Evolutionary conservation across 2,113 vertebrate genomes (phyloP).

Genomic region (Caracal caracal): DNA sequence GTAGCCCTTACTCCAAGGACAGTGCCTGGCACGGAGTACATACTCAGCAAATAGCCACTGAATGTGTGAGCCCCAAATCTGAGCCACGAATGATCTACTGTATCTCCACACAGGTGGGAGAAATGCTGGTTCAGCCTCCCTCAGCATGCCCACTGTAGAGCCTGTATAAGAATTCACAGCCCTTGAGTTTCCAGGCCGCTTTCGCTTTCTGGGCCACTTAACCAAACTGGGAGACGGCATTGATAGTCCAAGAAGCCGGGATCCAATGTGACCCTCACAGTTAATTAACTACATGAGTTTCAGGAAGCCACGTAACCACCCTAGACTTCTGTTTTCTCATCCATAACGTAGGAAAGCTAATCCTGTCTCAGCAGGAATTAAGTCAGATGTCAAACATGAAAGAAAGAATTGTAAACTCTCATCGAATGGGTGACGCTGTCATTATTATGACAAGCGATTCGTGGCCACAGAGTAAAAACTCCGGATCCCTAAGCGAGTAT

Average conservation of each 20-base stretch:
- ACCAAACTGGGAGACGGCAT: neutral
- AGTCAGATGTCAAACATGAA: neutral
- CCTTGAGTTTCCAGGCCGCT: neutral
- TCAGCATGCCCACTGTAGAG: no score
- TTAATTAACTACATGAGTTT: neutral
- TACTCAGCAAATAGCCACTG: neutral
- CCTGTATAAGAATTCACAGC: neutral
- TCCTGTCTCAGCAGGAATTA: neutral
- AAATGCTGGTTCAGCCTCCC: neutral
- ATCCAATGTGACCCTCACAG: neutral
- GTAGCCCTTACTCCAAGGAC: neutral
- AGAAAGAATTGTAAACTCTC: neutral
- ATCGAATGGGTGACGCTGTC: neutral
- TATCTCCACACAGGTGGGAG: neutral
- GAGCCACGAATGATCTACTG: neutral
- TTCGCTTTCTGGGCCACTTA: neutral
- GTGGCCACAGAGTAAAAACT: slow-evolving; percentile 1
- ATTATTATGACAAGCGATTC: neutral
- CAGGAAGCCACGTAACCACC: neutral
- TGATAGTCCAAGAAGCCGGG: neutral
- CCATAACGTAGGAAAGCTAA: neutral
- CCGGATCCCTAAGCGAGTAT: neutral
- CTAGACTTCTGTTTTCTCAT: neutral
- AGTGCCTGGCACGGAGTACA: neutral
- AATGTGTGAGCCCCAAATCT: neutral